Conservation (phyloP, 92 coral and sea anemone genomes). For the Porites cylindrica region DNA sequence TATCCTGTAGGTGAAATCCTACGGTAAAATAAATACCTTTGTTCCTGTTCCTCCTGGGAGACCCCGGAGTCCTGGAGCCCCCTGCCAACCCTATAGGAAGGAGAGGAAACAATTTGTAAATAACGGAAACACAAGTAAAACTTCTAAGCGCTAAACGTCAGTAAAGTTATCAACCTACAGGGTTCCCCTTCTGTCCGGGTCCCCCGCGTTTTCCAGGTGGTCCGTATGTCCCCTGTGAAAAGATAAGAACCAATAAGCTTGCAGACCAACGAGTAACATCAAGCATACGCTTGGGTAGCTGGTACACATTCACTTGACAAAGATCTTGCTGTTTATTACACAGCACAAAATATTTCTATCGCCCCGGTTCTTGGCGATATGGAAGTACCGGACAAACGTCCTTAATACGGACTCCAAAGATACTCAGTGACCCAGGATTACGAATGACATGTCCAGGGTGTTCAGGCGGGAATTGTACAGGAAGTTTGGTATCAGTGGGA, state of each 20-base stretch:
- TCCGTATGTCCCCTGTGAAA: conserved; percentile 54
- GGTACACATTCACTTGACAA: no score
- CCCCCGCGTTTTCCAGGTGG: conserved; percentile 56
- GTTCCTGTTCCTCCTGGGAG: conserved; percentile 38
- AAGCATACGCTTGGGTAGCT: neutral
- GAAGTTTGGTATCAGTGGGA: no score
- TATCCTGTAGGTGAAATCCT: no score
- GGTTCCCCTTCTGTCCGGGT: conserved; percentile 51
- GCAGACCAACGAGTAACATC: neutral
- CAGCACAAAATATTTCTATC: no score
- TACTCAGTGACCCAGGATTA: no score
- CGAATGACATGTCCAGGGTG: no score
- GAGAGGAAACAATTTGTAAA: neutral
- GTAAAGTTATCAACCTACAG: conserved; percentile 32
- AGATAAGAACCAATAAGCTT: neutral
- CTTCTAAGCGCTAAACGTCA: neutral
- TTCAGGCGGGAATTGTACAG: no score
- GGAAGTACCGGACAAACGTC: no score
- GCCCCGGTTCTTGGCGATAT: no score
- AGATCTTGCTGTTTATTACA: no score
- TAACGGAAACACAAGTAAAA: neutral
- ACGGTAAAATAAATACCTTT: conserved; percentile 7
- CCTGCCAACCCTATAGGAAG: conserved; percentile 23
- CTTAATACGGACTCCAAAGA: no score
- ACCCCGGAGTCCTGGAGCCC: conserved; percentile 67